These are phyloP conservation scores for Athalia rosae DNA, from an alignment of 2,888 invertebrate species.

Conservation along the genomic window DNA sequence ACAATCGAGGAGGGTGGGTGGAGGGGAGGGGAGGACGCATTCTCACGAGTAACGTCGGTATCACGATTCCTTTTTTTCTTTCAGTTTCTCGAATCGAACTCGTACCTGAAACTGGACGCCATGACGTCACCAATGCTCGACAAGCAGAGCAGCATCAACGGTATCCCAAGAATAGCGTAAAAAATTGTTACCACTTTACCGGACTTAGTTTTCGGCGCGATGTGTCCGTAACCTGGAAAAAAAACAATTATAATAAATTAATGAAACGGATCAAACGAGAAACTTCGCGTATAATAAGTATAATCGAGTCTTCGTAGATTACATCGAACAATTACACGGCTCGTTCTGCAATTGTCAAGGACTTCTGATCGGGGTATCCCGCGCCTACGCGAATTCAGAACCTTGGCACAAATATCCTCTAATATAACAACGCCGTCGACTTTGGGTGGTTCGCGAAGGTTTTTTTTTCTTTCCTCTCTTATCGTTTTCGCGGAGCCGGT, in stretches of 20 bases:
- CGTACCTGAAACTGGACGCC: slow-evolving; percentile 90
- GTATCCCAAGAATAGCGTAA: slow-evolving; percentile 96
- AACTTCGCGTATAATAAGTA: too few species aligned
- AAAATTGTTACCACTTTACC: slow-evolving; percentile 97
- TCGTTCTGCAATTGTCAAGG: background rate
- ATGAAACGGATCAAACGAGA: too few species aligned
- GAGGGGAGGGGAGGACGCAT: background rate
- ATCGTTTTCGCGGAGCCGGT: background rate
- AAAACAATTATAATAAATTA: too few species aligned
- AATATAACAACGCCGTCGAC: slow-evolving; percentile 17
- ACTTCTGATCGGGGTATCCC: slow-evolving; percentile 12
- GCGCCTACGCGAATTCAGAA: slow-evolving; percentile 14
- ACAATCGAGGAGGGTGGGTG: background rate
- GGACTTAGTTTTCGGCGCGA: slow-evolving; percentile 93
- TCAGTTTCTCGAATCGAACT: background rate
- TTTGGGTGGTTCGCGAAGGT: slow-evolving; percentile 18
- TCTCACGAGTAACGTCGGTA: too few species aligned
- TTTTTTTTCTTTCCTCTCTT: background rate
- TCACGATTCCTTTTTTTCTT: too few species aligned
- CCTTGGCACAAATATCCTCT: slow-evolving; percentile 47
- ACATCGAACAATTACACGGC: background rate
- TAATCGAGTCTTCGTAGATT: background rate
- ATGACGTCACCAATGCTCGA: slow-evolving; percentile 96
- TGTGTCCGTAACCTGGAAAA: slow-evolving; percentile 91
- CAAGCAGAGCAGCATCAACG: slow-evolving; percentile 94